Conservation (phyloP, 2,113 vertebrate genomes). For the Pogona vitticeps region DNA sequence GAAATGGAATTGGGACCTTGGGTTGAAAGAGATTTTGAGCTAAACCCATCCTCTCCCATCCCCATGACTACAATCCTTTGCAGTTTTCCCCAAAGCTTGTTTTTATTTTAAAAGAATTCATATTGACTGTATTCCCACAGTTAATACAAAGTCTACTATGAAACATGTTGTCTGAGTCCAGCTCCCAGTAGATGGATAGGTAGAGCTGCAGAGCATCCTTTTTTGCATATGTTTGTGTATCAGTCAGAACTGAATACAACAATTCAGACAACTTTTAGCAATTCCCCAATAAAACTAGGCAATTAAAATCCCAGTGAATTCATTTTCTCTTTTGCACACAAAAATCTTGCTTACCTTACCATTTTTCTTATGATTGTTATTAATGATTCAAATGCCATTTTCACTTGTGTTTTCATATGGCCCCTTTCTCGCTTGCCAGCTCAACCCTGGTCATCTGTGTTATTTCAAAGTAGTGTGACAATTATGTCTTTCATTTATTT, state of each 20-base stretch:
- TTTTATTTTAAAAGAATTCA: too few relatives aligned
- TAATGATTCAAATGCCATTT: slow-evolving; percentile 8
- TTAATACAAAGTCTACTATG: too few relatives aligned
- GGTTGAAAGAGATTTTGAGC: too few relatives aligned
- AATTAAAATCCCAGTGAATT: too few relatives aligned
- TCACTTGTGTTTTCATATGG: background rate
- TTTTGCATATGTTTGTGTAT: too few relatives aligned
- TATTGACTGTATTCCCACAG: too few relatives aligned
- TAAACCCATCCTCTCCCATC: too few relatives aligned
- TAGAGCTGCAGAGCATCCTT: too few relatives aligned
- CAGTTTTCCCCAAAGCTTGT: too few relatives aligned
- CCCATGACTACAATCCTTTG: too few relatives aligned
- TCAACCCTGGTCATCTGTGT: background rate
- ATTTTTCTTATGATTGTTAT: background rate
- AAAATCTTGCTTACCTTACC: background rate
- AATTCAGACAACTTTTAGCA: too few relatives aligned
- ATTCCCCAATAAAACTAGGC: background rate
- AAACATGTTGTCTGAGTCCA: background rate
- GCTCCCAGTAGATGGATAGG: background rate
- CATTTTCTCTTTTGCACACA: background rate
- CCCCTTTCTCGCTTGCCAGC: background rate
- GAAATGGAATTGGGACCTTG: too few relatives aligned
- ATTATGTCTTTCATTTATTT: slow-evolving; percentile 34
- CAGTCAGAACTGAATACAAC: background rate
- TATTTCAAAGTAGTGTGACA: slow-evolving; percentile 20